These are phyloP conservation scores for Pteropus rufus DNA, from an alignment of 2,797 vertebrate species.

Conservation along the genomic window DNA sequence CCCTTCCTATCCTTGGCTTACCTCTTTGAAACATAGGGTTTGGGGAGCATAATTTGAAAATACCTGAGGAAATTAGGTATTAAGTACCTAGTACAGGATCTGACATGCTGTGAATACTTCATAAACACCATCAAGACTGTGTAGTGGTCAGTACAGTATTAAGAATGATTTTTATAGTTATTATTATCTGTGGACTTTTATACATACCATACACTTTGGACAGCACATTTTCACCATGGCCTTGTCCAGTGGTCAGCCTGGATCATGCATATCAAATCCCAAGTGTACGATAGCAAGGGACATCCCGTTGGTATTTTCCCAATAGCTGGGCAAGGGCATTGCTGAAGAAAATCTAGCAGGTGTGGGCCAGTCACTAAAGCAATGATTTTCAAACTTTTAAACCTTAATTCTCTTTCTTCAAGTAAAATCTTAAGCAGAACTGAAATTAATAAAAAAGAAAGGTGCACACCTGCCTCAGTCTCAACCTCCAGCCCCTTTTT, in stretches of 20 bases:
- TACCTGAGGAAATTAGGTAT: not conserved
- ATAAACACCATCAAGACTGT: not conserved
- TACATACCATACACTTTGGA: not conserved
- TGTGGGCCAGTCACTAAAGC: not conserved
- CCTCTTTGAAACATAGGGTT: not conserved
- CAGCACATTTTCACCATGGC: not conserved
- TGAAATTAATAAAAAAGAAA: not conserved
- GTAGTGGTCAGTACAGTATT: not conserved
- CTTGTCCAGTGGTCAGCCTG: not conserved
- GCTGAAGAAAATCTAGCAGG: not conserved
- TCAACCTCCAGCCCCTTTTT: not conserved
- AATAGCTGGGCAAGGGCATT: not conserved
- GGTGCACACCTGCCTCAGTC: not conserved
- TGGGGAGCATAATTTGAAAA: not conserved
- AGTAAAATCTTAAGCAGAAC: not conserved
- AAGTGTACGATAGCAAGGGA: too few species aligned
- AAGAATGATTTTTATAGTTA: not conserved
- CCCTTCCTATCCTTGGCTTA: not conserved
- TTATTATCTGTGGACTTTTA: not conserved
- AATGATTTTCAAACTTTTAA: not conserved
- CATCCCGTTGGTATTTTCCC: not conserved
- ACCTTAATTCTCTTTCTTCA: not conserved
- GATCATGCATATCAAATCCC: not conserved
- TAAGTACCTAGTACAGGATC: not conserved
- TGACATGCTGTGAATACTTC: not conserved